Conservation (phyloP, 2,797 vertebrate genomes). For the Acridotheres tristis region DNA sequence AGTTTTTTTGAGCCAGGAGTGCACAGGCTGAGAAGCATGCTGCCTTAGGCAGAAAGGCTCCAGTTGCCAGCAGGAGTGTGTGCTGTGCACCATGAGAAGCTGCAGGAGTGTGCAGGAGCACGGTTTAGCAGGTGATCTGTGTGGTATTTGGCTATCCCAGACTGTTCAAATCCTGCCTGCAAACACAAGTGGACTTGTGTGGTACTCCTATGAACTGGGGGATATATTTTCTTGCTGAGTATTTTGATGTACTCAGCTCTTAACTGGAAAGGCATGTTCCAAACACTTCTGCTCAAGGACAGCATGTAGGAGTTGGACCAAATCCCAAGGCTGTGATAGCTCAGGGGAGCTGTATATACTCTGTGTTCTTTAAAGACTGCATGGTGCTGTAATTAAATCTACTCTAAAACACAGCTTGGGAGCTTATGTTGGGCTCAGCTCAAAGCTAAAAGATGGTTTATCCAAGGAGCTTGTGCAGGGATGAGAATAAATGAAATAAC, state of each 20-base stretch:
- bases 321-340: rapidly evolving
- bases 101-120: rapidly evolving
- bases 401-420: neutral
- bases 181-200: neutral
- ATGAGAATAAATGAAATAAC: neutral
- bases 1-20: neutral
- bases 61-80: neutral
- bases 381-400: neutral
- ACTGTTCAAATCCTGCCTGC: neutral
- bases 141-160: neutral
- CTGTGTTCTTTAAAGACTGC: neutral
- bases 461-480: neutral
- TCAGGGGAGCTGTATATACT: neutral
- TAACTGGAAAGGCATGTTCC: neutral
- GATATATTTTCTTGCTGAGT: neutral
- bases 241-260: neutral
- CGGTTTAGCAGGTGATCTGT: neutral
- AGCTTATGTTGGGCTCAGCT: neutral
- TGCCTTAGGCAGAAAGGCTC: neutral
- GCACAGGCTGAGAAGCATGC: neutral
- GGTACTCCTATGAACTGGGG: neutral
- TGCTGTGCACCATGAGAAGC: neutral
- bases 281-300: neutral
- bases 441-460: neutral
- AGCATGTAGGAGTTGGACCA: neutral